Evolutionary conservation across 2,113 vertebrate genomes (phyloP), one percentile per base, ranked within the genome.

Genomic region (Heterotis niloticus): DNA sequence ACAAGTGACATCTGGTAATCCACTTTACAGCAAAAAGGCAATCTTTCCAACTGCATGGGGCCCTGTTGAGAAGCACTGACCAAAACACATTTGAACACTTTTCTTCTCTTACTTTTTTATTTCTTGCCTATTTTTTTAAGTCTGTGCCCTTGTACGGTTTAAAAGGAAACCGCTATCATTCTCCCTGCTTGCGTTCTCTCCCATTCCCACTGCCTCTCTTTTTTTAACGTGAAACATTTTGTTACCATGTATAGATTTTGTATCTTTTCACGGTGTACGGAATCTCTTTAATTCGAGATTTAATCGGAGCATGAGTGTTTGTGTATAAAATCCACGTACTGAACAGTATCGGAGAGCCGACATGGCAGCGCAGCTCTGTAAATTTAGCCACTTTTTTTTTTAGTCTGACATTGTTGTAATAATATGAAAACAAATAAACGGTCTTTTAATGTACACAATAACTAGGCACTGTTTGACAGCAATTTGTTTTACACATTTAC

Each of bases 1-100:
- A 93, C 92, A 83, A 95, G 94, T 67, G 94, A 94, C 81, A 95
- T 95, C 86, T 95, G 94, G 94, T 95, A 94, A 81, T 79, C 56
- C 34, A 13, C 17, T 52, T 57, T 26, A 52, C 57, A 76, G 80
- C 79, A 65, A 71, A 24, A 4, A 17, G 44, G 78, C 81, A 69
- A 80, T 78, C 79, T 88, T 86, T 59, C 74, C 75, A 86, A 75
- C 12, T 0, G 84, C 84, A 29, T 79, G 67, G 85, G 84, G 87
- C 82, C 79, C 26, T 1, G 0, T 81, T 74, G 28, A 59, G 51
- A 78, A 23, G 56, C 51, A 34, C 34, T 70, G 34, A 28, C 14
- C 51, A 34, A 16, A 34, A 70, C 34, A 7, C 12, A 70, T 44
- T 34, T 68, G 26, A 28, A 28, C 26, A 68, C 29, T 68, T 68